Evolutionary conservation across 2,113 vertebrate species (phyloP).

Genomic region (Stigmatopora argus): DNA sequence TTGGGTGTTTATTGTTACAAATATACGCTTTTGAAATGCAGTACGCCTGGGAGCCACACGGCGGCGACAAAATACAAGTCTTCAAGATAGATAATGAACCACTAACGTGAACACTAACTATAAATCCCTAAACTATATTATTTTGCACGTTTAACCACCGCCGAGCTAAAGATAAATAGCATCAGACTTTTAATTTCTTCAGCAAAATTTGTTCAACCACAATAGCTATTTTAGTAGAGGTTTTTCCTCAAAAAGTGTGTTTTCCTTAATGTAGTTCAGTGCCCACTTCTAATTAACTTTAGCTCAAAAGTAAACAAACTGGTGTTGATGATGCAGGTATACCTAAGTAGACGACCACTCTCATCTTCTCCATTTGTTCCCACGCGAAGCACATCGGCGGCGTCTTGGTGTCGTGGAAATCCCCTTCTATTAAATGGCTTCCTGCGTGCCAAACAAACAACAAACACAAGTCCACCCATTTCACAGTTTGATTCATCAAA

Average conservation of each 20-base stretch:
- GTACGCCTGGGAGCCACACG: not conserved
- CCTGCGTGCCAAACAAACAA: slow-evolving; percentile 68
- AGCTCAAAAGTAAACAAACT: too few species aligned
- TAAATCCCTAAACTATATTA: not conserved
- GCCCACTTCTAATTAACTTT: not conserved
- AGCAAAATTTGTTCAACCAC: not conserved
- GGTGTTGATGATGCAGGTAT: not conserved
- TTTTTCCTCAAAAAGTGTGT: not conserved
- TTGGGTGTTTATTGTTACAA: too few species aligned
- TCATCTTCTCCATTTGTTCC: slow-evolving; percentile 50
- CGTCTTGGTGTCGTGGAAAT: slow-evolving; percentile 71
- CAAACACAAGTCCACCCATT: slow-evolving; percentile 16
- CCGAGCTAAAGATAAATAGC: not conserved
- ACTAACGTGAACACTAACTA: too few species aligned
- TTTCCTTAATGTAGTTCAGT: not conserved
- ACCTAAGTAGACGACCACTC: slow-evolving; percentile 8
- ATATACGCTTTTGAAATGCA: too few species aligned
- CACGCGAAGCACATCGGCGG: slow-evolving; percentile 39
- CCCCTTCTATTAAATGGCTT: slow-evolving; percentile 78
- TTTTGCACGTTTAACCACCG: not conserved
- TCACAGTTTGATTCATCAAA: not conserved
- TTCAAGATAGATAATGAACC: not conserved
- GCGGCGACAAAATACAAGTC: not conserved
- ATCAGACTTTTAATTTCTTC: not conserved
- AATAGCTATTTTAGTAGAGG: too few species aligned